Percentiles rank a stretch among this genome's conserved stretches.
These are phyloP conservation scores for Lordiphosa collinella DNA, from an alignment of 1,140 invertebrate species.

Conservation along the genomic window DNA sequence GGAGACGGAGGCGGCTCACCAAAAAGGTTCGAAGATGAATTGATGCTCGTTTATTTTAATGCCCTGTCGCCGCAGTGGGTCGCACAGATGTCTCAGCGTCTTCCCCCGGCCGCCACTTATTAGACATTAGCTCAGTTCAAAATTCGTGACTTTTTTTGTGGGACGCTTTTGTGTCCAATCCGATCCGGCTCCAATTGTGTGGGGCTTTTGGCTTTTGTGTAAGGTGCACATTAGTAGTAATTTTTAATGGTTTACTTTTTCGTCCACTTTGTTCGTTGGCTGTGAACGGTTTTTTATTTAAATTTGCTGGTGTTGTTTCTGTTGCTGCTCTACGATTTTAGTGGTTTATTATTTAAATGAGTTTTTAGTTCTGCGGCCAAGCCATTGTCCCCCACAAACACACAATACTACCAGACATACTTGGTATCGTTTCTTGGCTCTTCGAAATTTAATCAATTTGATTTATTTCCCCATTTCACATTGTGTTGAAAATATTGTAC, in stretches of 20 bases:
- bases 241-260: conserved; percentile 77
- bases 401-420: not conserved
- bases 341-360: conserved; percentile 77
- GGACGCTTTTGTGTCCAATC: conserved; percentile 52
- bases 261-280: conserved; percentile 58
- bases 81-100: conserved; percentile 37
- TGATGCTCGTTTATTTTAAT: conserved; percentile 77
- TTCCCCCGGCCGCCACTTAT: conserved; percentile 22
- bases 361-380: conserved; percentile 12
- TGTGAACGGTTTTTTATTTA: conserved; percentile 67
- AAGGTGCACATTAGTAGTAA: conserved; percentile 78
- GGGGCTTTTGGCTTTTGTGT: conserved; percentile 53
- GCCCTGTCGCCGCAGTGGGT: conserved; percentile 77
- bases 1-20: conserved; percentile 39
- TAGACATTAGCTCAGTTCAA: conserved; percentile 56
- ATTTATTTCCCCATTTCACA: conserved; percentile 65
- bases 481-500: conserved; percentile 74
- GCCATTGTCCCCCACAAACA: conserved; percentile 20
- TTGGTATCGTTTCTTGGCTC: conserved; percentile 23
- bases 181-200: conserved; percentile 18
- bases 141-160: conserved; percentile 61
- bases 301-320: conserved; percentile 45
- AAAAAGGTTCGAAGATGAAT: conserved; percentile 75
- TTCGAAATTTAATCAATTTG: conserved; percentile 78
- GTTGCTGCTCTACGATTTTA: conserved; percentile 52